Evolutionary conservation across 1,140 invertebrate genomes (phyloP).

Genomic region (Temnothorax nylanderi): DNA sequence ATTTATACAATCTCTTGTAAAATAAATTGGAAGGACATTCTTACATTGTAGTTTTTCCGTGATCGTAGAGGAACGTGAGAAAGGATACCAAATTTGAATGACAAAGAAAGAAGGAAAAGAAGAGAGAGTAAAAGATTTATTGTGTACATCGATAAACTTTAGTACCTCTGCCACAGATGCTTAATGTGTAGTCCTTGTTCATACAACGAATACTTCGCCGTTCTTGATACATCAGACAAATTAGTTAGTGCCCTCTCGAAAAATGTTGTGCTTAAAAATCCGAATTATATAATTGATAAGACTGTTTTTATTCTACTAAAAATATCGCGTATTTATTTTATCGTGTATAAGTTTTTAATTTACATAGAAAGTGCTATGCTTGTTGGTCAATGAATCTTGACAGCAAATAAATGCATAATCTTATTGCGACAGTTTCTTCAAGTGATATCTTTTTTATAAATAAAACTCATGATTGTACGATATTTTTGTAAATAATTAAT

Average conservation of each 20-base stretch:
- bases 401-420: constrained; percentile 4
- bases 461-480: constrained; percentile 11
- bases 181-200: constrained; percentile 20
- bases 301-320: constrained; percentile 42
- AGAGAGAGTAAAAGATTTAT: constrained; percentile 45
- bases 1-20: constrained; percentile 34
- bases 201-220: constrained; percentile 31
- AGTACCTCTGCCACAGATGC: constrained; percentile 25
- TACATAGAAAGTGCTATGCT: background rate
- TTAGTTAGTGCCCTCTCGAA: constrained; percentile 35
- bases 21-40: background rate
- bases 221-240: constrained; percentile 12
- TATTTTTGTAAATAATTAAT: constrained; percentile 33
- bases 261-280: constrained; percentile 33
- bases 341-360: constrained; percentile 21
- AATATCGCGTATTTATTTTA: constrained; percentile 54
- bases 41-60: background rate
- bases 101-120: background rate
- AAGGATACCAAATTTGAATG: background rate
- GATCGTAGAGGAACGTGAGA: background rate
- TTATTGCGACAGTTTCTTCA: background rate
- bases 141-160: constrained; percentile 40
- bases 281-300: constrained; percentile 25
- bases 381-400: constrained; percentile 6
- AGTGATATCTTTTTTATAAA: constrained; percentile 23